These are phyloP conservation scores for Bedellia somnulentella DNA, from an alignment of 2,888 invertebrate species.

Conservation along the genomic window DNA sequence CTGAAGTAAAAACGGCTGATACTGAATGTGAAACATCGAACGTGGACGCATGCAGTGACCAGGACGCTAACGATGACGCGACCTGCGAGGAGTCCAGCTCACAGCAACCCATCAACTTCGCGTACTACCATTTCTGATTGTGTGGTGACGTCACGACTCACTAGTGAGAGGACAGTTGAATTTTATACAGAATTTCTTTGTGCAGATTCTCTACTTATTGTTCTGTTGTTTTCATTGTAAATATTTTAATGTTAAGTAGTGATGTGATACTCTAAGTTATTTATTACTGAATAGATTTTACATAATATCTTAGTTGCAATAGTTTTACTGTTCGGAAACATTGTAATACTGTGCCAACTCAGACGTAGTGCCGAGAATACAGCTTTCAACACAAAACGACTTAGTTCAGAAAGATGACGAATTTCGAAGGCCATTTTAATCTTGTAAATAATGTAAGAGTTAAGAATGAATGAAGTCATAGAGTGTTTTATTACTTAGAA, in stretches of 20 bases:
- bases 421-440: no score
- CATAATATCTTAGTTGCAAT: slow-evolving; percentile 14
- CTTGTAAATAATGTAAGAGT: slow-evolving; percentile 3
- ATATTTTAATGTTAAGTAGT: slow-evolving; percentile 30
- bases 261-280: slow-evolving; percentile 45
- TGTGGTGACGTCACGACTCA: not conserved
- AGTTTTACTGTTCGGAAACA: no score
- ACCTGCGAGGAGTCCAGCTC: not conserved
- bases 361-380: no score
- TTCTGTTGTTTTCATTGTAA: slow-evolving; percentile 17
- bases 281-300: slow-evolving; percentile 43
- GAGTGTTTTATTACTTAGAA: no score
- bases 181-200: not conserved
- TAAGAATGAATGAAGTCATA: slow-evolving; percentile 8
- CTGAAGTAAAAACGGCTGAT: slow-evolving; percentile 15
- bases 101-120: slow-evolving; percentile 45
- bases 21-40: slow-evolving; percentile 17
- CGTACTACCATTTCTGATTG: slow-evolving; percentile 46
- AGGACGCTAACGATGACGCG: not conserved
- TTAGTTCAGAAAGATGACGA: no score
- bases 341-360: no score
- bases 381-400: slow-evolving; percentile 1
- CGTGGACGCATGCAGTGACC: slow-evolving; percentile 9
- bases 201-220: not conserved
- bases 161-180: not conserved